phyloP scores from a whole-genome alignment of 2,113 vertebrate species.

The Plestiodon gilberti region DNA sequence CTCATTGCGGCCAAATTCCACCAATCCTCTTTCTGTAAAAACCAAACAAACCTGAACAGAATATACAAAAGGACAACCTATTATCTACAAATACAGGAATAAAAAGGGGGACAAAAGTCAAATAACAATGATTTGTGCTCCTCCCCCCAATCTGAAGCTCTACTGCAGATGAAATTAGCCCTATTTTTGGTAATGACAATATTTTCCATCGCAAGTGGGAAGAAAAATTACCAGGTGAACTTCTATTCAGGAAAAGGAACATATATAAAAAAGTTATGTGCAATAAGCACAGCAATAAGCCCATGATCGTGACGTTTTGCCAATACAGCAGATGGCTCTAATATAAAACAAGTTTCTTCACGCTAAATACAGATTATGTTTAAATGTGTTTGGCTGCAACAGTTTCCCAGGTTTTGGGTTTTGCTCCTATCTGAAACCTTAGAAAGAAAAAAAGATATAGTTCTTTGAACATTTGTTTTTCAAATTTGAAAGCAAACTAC shows the following conservation, averaged over 20 bases:
- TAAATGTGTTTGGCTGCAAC: background rate
- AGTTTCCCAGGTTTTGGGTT: background rate
- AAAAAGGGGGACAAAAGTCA: background rate
- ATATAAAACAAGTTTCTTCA: background rate
- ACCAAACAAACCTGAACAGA: background rate
- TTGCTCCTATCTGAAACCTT: rapidly evolving
- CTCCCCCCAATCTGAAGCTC: background rate
- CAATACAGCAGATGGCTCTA: slow-evolving; percentile 10
- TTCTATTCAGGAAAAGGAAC: background rate
- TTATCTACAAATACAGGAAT: background rate
- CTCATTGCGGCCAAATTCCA: no score
- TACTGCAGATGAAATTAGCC: background rate
- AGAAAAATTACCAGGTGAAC: background rate
- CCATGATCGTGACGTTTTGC: background rate
- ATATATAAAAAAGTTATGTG: slow-evolving; percentile 12
- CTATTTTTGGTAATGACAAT: background rate
- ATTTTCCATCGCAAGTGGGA: background rate
- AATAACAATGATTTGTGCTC: background rate
- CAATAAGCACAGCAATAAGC: background rate
- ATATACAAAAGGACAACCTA: background rate
- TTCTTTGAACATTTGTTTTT: background rate
- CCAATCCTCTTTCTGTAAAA: background rate
- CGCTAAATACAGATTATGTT: background rate
- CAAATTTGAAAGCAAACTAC: background rate
- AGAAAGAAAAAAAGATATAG: background rate